Evolutionary conservation across 2,113 vertebrate genomes (phyloP).

Genomic region (Ariopsis seemanni): DNA sequence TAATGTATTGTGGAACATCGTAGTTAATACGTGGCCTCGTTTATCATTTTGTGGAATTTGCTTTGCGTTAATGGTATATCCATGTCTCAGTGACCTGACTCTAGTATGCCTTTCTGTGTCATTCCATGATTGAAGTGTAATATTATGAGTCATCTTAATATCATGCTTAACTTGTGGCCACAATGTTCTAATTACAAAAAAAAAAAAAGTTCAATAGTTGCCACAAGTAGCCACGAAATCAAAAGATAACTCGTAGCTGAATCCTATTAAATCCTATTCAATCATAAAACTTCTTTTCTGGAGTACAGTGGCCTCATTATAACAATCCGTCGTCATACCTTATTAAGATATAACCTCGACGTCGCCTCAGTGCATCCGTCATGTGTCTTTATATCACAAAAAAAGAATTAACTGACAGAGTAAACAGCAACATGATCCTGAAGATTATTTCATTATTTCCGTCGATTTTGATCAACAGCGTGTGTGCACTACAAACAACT

Average conservation of each 20-base stretch:
- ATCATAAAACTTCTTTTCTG: not conserved
- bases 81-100: not conserved
- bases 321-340: not conserved
- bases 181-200: not conserved
- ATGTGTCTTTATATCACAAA: not conserved
- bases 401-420: not conserved
- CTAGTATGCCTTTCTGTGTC: not conserved
- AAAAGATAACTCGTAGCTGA: not conserved
- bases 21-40: not conserved
- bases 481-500: not conserved
- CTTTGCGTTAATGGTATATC: not conserved
- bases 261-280: not conserved
- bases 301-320: not conserved
- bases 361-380: not conserved
- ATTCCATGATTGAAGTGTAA: not conserved
- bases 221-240: not conserved
- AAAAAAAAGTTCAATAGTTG: not conserved
- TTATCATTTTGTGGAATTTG: not conserved
- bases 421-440: not conserved
- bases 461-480: not conserved
- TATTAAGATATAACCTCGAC: not conserved
- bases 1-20: not conserved
- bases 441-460: not conserved
- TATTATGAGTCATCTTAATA: not conserved
- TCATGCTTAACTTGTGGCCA: not conserved